Base-by-base conservation (phyloP, 1,140 invertebrate genomes). In the Drosophila pruinosa region DNA sequence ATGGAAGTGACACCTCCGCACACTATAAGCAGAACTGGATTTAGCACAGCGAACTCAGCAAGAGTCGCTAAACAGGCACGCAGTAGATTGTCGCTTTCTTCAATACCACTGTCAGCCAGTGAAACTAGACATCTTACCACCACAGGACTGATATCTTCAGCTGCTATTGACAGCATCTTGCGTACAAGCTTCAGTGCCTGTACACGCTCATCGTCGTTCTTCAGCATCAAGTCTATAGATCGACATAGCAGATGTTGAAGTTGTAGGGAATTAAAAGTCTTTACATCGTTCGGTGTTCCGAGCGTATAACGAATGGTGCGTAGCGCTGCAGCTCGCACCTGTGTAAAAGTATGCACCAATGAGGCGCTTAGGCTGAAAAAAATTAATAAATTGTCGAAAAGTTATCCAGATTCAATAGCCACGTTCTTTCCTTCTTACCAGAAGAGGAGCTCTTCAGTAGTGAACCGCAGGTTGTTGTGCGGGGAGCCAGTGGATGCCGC, bases 171-270 rank as follows among this genome's bases (percentile, higher is more conserved):
- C 21, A 91, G 52, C 82, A 91, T 91, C 58, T 91, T 91, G 8
- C 91, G 78, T 5, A 91, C 82, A 71, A 99, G 93, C 85, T 97
- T 94, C 62, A 98, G 92, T 0, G 97, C 97, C 92, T 99, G 97
- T 38, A 98, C 94, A 21, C 97, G 93, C 91, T 99, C 98, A 62
- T 96, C 94, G 82, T 98, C 96, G 91, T 98, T 98, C 72, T 96
- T 94, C 41, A 94, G 92, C 93, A 94, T 93, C 43, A 98, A 92
- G 92, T 99, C 97, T 85, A 99, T 94, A 77, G 94, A 96, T 64
- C 95, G 94, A 61, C 71, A 92, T 59, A 98, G 93, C 62, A 98
- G 93, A 90, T 95, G 95, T 75, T 96, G 96, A 79, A 98, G 93
- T 85, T 96, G 95, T 59, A 98, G 92, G 68, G 94, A 94, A 81